A percentile compares a stretch with the other conserved stretches of the same genome.
phyloP scores from a whole-genome alignment of 2,888 invertebrate genomes.

The Tetropium fuscum region DNA sequence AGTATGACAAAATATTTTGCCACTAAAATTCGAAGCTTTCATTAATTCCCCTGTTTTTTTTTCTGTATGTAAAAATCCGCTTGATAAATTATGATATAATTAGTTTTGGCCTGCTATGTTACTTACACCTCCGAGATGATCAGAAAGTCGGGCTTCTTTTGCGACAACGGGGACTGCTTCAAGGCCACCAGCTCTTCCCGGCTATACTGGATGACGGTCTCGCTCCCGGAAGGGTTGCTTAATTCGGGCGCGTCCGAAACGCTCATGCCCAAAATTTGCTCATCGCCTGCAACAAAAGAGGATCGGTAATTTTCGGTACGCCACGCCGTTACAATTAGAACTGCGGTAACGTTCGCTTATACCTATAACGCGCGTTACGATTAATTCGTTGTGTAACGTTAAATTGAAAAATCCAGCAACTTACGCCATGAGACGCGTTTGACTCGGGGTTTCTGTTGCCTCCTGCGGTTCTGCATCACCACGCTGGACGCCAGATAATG shows the following conservation, averaged over 20 bases:
- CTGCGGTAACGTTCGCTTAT: too few species aligned
- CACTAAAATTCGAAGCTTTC: too few species aligned
- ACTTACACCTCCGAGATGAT: conserved; percentile 71
- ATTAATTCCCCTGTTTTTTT: too few species aligned
- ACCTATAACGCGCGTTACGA: too few species aligned
- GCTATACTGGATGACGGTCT: conserved; percentile 70
- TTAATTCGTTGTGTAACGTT: too few species aligned
- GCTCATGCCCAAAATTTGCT: conserved; percentile 68
- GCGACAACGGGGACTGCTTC: conserved; percentile 77
- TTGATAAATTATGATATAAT: background rate
- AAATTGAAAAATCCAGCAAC: too few species aligned
- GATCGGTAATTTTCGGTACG: too few species aligned
- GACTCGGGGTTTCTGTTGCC: conserved; percentile 42
- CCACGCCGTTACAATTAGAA: too few species aligned
- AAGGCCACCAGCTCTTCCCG: conserved; percentile 80
- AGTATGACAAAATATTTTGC: too few species aligned
- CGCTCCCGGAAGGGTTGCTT: conserved; percentile 67
- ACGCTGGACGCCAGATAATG: conserved; percentile 25
- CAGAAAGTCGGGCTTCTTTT: conserved; percentile 78
- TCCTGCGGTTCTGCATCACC: conserved; percentile 35
- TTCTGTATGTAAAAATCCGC: too few species aligned
- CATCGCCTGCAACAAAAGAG: conserved; percentile 68
- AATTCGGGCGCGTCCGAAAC: conserved; percentile 64
- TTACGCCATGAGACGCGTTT: conserved; percentile 61
- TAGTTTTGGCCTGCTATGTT: too few species aligned